A percentile compares a stretch with the other conserved stretches of the same genome.
Conservation (phyloP, 2,797 vertebrate species). For the Cossypha polioptera region DNA sequence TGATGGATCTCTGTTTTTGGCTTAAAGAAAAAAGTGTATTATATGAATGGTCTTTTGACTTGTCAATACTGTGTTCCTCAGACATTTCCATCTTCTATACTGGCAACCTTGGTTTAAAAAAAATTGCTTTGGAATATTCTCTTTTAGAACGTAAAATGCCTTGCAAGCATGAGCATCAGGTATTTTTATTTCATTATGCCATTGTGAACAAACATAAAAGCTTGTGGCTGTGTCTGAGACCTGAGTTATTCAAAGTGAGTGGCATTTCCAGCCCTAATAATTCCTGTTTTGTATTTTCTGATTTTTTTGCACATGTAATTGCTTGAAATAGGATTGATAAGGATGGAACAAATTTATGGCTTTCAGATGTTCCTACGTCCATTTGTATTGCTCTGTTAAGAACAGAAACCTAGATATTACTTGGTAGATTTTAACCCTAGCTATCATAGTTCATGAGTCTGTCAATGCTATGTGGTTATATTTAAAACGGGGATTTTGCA, state of each 20-base stretch:
- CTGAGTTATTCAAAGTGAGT: background rate
- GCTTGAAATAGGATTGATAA: background rate
- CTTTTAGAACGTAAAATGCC: background rate
- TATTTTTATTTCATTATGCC: background rate
- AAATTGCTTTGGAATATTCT: background rate
- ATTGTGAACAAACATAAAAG: background rate
- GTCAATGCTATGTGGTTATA: background rate
- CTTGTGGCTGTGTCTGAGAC: background rate
- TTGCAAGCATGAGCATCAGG: background rate
- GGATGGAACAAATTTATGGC: background rate
- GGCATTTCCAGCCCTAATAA: background rate
- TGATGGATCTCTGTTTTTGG: background rate
- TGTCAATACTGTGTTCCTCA: background rate
- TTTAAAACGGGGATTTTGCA: background rate
- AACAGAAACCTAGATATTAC: background rate
- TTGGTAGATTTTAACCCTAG: background rate
- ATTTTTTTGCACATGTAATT: background rate
- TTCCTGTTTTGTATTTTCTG: background rate
- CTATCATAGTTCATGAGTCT: background rate
- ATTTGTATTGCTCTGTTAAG: background rate
- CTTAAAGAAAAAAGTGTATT: background rate
- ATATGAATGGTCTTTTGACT: background rate
- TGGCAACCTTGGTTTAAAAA: background rate
- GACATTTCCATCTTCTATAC: background rate
- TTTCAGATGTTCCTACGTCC: background rate